Conservation (phyloP, 1,140 invertebrate species). For the Bombus haemorrhoidalis region DNA sequence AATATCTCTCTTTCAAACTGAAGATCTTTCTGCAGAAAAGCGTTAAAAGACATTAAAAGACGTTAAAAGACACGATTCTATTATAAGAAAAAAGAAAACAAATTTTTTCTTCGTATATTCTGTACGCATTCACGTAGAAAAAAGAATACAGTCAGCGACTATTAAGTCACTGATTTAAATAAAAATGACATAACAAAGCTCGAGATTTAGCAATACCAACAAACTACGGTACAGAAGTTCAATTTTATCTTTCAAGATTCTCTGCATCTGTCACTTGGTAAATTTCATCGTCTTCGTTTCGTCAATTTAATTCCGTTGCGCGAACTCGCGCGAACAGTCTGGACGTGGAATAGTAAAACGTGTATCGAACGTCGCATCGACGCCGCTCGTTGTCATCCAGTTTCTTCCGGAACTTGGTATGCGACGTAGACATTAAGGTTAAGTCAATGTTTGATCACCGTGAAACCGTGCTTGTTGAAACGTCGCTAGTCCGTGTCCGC, state of each 20-base stretch:
- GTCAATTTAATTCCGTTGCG: neutral
- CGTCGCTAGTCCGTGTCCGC: conserved; percentile 5
- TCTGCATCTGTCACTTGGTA: neutral
- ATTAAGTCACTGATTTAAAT: neutral
- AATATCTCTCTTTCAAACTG: neutral
- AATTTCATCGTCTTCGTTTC: neutral
- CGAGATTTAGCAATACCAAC: neutral
- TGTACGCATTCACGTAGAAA: too few species aligned
- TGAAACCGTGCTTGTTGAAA: conserved; percentile 29
- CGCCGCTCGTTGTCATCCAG: neutral
- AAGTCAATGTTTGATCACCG: conserved; percentile 69
- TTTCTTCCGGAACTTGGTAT: conserved; percentile 34
- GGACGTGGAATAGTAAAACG: neutral
- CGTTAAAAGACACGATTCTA: too few species aligned
- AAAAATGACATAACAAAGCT: neutral
- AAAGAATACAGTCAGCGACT: neutral
- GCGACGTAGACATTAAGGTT: conserved; percentile 64
- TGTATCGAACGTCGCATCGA: neutral
- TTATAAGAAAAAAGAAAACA: too few species aligned
- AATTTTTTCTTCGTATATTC: too few species aligned
- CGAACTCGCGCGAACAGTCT: neutral
- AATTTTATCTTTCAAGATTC: neutral
- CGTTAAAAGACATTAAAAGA: too few species aligned
- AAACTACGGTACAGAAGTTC: neutral
- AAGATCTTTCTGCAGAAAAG: neutral